Evolutionary conservation across 23 tunicate species (phyloP), one percentile per base, ranked within the genome.

Genomic region (Phallusia fumigata): DNA sequence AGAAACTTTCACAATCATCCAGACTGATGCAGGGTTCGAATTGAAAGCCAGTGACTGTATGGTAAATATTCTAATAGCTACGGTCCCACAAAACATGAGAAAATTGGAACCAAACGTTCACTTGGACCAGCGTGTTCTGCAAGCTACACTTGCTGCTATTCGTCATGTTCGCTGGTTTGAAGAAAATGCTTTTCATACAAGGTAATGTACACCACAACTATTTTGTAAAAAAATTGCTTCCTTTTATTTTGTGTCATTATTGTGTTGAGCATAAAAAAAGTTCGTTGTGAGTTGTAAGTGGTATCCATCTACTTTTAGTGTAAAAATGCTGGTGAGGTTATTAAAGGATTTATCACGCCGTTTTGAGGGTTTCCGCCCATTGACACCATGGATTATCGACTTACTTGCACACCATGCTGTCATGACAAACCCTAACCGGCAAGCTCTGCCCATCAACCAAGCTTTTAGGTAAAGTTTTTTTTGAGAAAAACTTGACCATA

Each of bases 321-420:
- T 95, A 22, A 87, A 87, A 79, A 88, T 80, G 81, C 77, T 95
- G 58, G 90, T 95, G 33, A 82, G 99, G 21, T 30, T 95, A 58
- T 33, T 95, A n/a, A 95, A 95, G 79, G 99, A 95, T 65, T 28
- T 95, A 35, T 50, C 83, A 31, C 76, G 80, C 19, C 86, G 99
- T 10, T 95, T 90, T 82, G 84, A 81, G 74, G 99, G 95, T 22
- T 83, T 95, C 32, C 52, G 72, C 16, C 92, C 97, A 18, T 73
- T 95, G 18, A 90, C 96, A n/a, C 90, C 96, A 65, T 95, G 99
- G 99, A 95, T 95, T 10, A 53, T 95, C 0, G 99, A 95, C 76
- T 72, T 95, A 33, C 89, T 95, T 12, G 92, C 96, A 32, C 99
- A 95, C 64, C 99, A 95, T 49, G 93, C 90, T 30, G 96, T 95